Evolutionary conservation across 2,113 vertebrate genomes (phyloP).

Genomic region (Cryptotis parvus): DNA sequence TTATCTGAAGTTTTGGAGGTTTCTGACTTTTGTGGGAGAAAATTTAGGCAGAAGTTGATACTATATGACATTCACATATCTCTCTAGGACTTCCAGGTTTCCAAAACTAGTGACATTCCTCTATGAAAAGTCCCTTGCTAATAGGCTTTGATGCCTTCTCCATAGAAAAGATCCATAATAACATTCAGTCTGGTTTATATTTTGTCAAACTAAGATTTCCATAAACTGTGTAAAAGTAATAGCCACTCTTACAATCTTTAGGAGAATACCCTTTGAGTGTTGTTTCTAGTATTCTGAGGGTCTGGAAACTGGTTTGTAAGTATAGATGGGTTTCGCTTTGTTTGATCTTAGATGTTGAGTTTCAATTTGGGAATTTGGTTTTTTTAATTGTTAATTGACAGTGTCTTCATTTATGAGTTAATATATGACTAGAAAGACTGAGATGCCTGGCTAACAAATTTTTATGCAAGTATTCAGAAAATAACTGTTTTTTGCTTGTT

Average conservation of each 20-base stretch:
- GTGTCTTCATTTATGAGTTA: not conserved
- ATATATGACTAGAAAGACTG: not conserved
- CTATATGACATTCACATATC: not conserved
- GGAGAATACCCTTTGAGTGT: not conserved
- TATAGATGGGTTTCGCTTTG: not conserved
- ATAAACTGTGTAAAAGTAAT: not conserved
- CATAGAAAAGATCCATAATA: not conserved
- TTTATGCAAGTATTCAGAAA: slow-evolving; percentile 4
- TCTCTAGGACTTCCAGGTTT: not conserved
- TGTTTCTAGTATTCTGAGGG: slow-evolving; percentile 24
- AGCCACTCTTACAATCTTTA: not conserved
- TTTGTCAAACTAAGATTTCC: not conserved
- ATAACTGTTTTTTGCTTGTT: not conserved
- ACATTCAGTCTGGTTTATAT: not conserved
- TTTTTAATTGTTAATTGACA: not conserved
- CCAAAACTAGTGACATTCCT: not conserved
- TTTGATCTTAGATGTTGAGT: not conserved
- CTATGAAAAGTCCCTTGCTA: not conserved
- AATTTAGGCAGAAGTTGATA: slow-evolving; percentile 12
- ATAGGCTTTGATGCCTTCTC: not conserved
- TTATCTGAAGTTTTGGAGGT: not conserved
- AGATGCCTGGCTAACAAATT: not conserved
- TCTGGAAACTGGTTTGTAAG: slow-evolving; percentile 1
- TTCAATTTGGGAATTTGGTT: slow-evolving; percentile 39
- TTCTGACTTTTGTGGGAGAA: not conserved